Evolutionary conservation across 2,113 vertebrate species (phyloP).

Genomic region (Hepsetus odoe): DNA sequence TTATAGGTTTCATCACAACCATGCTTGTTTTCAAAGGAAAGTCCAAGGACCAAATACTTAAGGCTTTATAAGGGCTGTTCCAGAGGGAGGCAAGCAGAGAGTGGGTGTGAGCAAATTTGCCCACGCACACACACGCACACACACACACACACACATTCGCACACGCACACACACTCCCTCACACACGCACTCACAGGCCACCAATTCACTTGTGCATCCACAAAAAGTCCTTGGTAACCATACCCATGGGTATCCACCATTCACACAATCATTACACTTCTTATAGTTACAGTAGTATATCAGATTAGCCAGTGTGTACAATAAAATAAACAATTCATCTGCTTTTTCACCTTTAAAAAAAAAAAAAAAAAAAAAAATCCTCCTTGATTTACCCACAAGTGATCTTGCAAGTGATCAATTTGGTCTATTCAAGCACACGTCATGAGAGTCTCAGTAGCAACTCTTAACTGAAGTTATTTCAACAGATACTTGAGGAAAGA

Average conservation of each 20-base stretch:
- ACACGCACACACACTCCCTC: conserved; percentile 72
- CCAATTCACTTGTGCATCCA: conserved; percentile 55
- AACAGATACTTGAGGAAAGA: conserved; percentile 67
- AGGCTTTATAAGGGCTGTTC: conserved; percentile 92
- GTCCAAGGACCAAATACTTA: conserved; percentile 93
- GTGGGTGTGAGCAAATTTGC: conserved; percentile 80
- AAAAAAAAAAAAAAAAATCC: conserved; percentile 31
- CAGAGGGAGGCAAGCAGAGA: conserved; percentile 80
- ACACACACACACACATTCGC: conserved; percentile 79
- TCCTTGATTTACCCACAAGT: conserved; percentile 74
- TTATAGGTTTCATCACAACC: conserved; percentile 79
- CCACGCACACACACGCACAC: conserved; percentile 81
- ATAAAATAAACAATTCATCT: conserved; percentile 89
- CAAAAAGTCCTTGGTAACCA: conserved; percentile 77
- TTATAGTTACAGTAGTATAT: conserved; percentile 96
- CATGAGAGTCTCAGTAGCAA: conserved; percentile 74
- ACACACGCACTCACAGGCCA: conserved; percentile 78
- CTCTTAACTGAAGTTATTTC: conserved; percentile 63
- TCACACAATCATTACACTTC: conserved; percentile 84
- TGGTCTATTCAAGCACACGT: conserved; percentile 74
- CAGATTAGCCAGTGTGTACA: conserved; percentile 99
- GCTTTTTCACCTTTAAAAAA: conserved; percentile 76
- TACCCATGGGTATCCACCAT: conserved; percentile 70
- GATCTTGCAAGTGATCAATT: conserved; percentile 96
- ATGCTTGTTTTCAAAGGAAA: conserved; percentile 87